These are phyloP conservation scores for Ptychochromis oligacanthus DNA, from an alignment of 2,113 vertebrate genomes.

Conservation along the genomic window DNA sequence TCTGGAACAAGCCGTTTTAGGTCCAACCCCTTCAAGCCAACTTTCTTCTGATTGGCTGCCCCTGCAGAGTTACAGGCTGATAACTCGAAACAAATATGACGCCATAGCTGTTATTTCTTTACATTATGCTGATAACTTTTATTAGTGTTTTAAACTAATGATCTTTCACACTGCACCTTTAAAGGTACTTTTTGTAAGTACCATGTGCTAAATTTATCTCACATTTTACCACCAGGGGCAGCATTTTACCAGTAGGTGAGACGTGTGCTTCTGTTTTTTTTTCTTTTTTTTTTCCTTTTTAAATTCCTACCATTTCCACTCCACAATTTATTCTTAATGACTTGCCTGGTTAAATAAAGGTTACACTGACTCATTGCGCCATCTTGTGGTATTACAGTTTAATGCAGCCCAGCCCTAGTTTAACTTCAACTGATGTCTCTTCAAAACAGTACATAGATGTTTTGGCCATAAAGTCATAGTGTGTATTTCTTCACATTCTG, in stretches of 20 bases:
- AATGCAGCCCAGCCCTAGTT: not conserved
- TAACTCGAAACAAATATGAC: not conserved
- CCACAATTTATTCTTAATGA: slow-evolving; percentile 11
- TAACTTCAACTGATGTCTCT: not conserved
- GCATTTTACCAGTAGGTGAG: not conserved
- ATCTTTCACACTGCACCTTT: not conserved
- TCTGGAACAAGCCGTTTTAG: too few relatives aligned
- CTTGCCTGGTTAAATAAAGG: not conserved
- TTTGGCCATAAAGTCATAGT: not conserved
- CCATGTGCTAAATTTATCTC: not conserved
- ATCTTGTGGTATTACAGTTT: too few relatives aligned
- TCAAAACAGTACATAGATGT: too few relatives aligned
- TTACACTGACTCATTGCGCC: not conserved
- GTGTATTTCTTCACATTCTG: not conserved
- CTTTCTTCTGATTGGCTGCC: not conserved
- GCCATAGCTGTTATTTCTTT: not conserved
- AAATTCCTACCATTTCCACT: too few relatives aligned
- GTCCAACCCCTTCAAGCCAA: not conserved
- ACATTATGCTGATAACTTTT: not conserved
- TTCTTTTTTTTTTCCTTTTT: too few relatives aligned
- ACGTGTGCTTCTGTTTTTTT: not conserved
- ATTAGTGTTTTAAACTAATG: not conserved
- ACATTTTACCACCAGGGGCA: not conserved
- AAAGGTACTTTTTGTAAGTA: not conserved
- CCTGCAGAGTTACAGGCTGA: not conserved